phyloP scores from a whole-genome alignment of 2,888 invertebrate genomes.

The Pseudolycoriella hygida region DNA sequence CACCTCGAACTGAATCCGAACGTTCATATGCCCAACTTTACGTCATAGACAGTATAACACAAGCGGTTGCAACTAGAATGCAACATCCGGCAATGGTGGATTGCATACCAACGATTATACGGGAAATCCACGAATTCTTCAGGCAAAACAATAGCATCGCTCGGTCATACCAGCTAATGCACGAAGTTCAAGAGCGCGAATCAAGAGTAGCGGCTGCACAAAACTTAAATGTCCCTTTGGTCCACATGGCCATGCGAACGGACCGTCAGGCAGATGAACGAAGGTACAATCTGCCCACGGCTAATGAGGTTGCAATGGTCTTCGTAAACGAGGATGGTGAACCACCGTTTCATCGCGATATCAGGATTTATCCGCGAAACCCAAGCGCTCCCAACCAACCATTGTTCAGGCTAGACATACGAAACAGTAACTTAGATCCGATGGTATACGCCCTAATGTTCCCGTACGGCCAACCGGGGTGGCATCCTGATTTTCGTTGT shows the following conservation, averaged over 20 bases:
- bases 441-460: slow-evolving; percentile 1
- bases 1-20: neutral
- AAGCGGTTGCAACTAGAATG: neutral
- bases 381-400: neutral
- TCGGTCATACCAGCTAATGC: neutral
- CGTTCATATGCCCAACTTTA: neutral
- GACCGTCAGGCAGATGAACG: neutral
- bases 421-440: neutral
- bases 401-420: neutral
- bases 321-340: slow-evolving; percentile 13
- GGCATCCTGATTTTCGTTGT: neutral
- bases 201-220: neutral
- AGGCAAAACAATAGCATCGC: neutral
- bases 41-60: neutral
- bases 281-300: neutral
- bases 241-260: neutral
- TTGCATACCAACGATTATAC: too few relatives aligned
- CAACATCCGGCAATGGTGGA: too few relatives aligned
- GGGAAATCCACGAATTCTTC: neutral
- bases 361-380: neutral
- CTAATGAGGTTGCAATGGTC: slow-evolving; percentile 9
- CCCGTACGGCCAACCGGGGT: neutral
- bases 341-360: slow-evolving; percentile 1
- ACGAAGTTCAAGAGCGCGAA: neutral
- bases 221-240: neutral